Conservation (phyloP, 1,140 invertebrate species). For the Aphelenchoides besseyi region DNA sequence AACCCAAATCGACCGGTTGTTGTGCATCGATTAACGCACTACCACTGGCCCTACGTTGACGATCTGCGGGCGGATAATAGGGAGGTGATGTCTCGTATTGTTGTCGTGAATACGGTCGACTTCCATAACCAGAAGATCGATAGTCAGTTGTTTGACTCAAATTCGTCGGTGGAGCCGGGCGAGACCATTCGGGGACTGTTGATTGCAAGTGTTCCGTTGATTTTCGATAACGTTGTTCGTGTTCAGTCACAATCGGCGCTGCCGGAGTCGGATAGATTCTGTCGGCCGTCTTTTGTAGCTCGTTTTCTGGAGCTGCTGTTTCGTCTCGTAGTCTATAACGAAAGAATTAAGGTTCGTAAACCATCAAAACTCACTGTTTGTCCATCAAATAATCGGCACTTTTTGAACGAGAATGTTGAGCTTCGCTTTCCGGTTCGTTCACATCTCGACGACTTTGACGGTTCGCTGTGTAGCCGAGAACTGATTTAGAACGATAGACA, state of each 20-base stretch:
- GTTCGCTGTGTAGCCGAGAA: conserved; percentile 48
- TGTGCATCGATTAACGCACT: background rate
- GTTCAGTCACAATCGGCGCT: conserved; percentile 32
- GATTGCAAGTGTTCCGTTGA: conserved; percentile 52
- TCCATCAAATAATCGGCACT: conserved; percentile 61
- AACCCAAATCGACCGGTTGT: conserved; percentile 12
- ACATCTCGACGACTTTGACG: conserved; percentile 47
- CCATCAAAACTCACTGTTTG: conserved; percentile 36
- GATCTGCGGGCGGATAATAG: background rate
- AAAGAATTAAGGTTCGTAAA: conserved; percentile 16
- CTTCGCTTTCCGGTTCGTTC: conserved; percentile 28
- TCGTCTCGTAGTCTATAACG: conserved; percentile 28
- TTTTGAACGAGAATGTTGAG: conserved; percentile 53
- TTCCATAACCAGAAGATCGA: conserved; percentile 13
- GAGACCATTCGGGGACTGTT: conserved; percentile 57
- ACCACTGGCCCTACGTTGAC: conserved; percentile 1
- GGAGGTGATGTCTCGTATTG: conserved; percentile 8
- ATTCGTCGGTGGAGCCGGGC: conserved; percentile 35
- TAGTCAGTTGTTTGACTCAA: conserved; percentile 22
- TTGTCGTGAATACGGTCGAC: conserved; percentile 18
- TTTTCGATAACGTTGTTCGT: conserved; percentile 58
- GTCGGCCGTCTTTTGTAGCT: conserved; percentile 25
- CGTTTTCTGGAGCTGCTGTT: conserved; percentile 52
- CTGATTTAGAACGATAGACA: conserved; percentile 51
- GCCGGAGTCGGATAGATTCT: conserved; percentile 10